Percentiles rank a stretch among this genome's conserved stretches.
These are phyloP conservation scores for Caenorhabditis virilis DNA, from an alignment of 2,888 invertebrate genomes.

Conservation along the genomic window DNA sequence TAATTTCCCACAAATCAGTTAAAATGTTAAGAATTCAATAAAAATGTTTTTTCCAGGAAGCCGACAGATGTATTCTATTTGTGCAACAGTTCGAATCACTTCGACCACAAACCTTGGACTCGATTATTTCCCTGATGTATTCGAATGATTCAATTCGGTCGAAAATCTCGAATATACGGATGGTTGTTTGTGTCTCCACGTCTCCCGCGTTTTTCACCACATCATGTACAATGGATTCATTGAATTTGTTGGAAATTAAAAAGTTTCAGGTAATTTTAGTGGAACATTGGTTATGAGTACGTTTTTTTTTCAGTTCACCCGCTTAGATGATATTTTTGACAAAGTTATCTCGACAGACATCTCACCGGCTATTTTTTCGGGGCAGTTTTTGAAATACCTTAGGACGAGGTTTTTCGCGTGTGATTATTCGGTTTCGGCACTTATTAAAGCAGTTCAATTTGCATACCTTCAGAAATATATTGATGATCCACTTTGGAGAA, in stretches of 20 bases:
- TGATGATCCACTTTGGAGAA: slow-evolving; percentile 19
- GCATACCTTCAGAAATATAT: slow-evolving; percentile 26
- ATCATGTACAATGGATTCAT: slow-evolving; percentile 17
- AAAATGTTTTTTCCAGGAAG: no score
- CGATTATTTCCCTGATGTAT: slow-evolving; percentile 16
- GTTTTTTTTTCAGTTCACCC: slow-evolving; percentile 14
- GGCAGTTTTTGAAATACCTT: slow-evolving; percentile 10
- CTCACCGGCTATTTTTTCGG: slow-evolving; percentile 23
- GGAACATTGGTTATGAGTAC: background rate
- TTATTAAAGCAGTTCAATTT: slow-evolving; percentile 18
- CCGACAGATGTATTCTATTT: slow-evolving; percentile 2
- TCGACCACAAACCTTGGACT: slow-evolving; percentile 15
- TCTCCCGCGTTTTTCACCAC: slow-evolving; percentile 16
- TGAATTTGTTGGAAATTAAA: slow-evolving; percentile 18
- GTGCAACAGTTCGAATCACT: slow-evolving; percentile 37
- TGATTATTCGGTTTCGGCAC: slow-evolving; percentile 21
- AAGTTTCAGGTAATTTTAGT: slow-evolving; percentile 11
- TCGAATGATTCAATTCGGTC: slow-evolving; percentile 5
- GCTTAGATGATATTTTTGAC: slow-evolving; percentile 18
- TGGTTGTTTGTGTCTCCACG: slow-evolving; percentile 28
- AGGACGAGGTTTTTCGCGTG: slow-evolving; percentile 16
- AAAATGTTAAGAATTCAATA: no score
- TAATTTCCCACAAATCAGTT: no score
- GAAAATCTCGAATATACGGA: slow-evolving; percentile 5
- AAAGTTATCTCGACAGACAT: slow-evolving; percentile 15